These are phyloP conservation scores for Zophobas morio DNA, from an alignment of 1,140 invertebrate genomes.

Conservation along the genomic window DNA sequence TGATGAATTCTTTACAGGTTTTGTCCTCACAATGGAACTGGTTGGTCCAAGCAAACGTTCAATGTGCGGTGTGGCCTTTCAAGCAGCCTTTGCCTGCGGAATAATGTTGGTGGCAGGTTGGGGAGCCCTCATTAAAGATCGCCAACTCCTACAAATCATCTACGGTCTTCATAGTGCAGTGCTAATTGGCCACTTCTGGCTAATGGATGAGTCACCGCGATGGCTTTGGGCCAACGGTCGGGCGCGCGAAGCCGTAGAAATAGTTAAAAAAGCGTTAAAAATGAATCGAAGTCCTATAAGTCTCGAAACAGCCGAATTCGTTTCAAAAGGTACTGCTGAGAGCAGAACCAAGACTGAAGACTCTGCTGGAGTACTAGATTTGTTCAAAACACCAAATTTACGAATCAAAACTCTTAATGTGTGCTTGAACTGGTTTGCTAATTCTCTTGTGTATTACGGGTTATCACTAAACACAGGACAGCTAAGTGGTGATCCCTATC, in stretches of 20 bases:
- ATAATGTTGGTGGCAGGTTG: constrained; percentile 87
- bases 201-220: constrained; percentile 88
- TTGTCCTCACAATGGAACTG: constrained; percentile 90
- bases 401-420: constrained; percentile 85
- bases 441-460: constrained; percentile 90
- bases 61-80: constrained; percentile 85
- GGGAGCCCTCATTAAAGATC: constrained; percentile 84
- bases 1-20: constrained; percentile 72
- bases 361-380: constrained; percentile 73
- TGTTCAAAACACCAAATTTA: constrained; percentile 86
- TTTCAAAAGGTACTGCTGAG: constrained; percentile 68
- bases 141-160: constrained; percentile 81
- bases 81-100: constrained; percentile 84
- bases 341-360: constrained; percentile 65
- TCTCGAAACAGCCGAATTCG: constrained; percentile 75
- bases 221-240: constrained; percentile 88
- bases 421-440: constrained; percentile 90
- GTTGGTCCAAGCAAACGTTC: constrained; percentile 87
- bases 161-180: constrained; percentile 84
- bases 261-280: constrained; percentile 80
- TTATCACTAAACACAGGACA: constrained; percentile 85
- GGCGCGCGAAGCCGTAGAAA: constrained; percentile 78
- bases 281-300: constrained; percentile 76
- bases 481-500: constrained; percentile 85
- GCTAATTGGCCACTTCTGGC: constrained; percentile 86